These are phyloP conservation scores for Gallinago media DNA, from an alignment of 2,113 vertebrate species.

Conservation along the genomic window DNA sequence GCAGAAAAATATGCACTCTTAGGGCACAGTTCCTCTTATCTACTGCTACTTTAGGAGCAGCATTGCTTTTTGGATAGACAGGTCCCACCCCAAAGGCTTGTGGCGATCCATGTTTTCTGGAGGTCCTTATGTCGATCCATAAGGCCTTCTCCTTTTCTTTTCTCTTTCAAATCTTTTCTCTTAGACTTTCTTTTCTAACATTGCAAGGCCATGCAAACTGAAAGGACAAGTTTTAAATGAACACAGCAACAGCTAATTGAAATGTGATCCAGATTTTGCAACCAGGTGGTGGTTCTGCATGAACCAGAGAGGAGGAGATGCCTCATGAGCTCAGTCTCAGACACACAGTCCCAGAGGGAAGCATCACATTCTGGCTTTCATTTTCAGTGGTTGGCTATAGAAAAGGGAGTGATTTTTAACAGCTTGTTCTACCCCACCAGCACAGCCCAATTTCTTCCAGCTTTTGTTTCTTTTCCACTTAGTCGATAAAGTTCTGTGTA, in stretches of 20 bases:
- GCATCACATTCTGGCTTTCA: not conserved
- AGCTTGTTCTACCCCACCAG: not conserved
- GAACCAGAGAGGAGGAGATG: not conserved
- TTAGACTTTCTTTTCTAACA: not conserved
- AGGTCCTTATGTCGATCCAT: not conserved
- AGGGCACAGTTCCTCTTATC: not conserved
- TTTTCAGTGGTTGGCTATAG: not conserved
- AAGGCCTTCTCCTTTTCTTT: not conserved
- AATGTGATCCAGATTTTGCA: not conserved
- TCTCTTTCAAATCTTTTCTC: not conserved
- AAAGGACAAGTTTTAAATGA: not conserved
- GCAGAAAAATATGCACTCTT: not conserved
- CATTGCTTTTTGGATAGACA: not conserved
- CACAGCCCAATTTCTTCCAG: not conserved
- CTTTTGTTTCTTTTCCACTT: not conserved
- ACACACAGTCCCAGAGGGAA: not conserved
- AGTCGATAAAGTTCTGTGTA: not conserved
- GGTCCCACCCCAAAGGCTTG: not conserved
- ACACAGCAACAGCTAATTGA: not conserved
- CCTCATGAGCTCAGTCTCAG: not conserved
- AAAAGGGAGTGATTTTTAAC: not conserved
- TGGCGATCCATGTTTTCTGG: not conserved
- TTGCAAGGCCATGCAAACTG: not conserved
- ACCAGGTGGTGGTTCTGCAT: not conserved
- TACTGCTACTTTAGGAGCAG: not conserved